phyloP scores from a whole-genome alignment of 2,113 vertebrate genomes.

The Chlorodrepanis virens region DNA sequence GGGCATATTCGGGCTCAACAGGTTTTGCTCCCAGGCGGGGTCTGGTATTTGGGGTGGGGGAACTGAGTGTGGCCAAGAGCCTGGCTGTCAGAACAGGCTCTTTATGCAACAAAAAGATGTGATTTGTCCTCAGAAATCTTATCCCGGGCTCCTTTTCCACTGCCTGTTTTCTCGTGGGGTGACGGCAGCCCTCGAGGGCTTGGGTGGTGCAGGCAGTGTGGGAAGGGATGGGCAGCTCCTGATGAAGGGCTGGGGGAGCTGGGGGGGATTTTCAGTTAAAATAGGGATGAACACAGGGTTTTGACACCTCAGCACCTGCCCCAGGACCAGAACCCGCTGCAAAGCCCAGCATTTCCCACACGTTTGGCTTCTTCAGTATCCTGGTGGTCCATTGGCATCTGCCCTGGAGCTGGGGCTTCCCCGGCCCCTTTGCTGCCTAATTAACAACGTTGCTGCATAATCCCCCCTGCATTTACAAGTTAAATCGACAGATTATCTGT shows the following conservation, averaged over 20 bases:
- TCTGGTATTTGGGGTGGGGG: background rate
- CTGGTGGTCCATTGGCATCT: background rate
- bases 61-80: accelerated
- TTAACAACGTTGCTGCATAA: background rate
- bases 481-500: background rate
- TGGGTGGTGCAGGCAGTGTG: background rate
- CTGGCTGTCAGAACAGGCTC: background rate
- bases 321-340: background rate
- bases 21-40: background rate
- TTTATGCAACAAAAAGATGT: background rate
- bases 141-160: background rate
- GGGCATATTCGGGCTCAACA: background rate
- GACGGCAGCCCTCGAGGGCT: background rate
- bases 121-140: background rate
- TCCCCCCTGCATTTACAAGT: background rate
- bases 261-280: background rate
- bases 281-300: accelerated
- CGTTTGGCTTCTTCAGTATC: background rate
- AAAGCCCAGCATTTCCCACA: background rate
- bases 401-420: background rate
- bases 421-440: background rate
- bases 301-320: background rate
- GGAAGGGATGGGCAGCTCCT: background rate
- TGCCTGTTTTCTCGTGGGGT: background rate
- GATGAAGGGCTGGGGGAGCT: background rate